Base-by-base conservation (phyloP, 2,113 vertebrate species). In the Triplophysa dalaica region DNA sequence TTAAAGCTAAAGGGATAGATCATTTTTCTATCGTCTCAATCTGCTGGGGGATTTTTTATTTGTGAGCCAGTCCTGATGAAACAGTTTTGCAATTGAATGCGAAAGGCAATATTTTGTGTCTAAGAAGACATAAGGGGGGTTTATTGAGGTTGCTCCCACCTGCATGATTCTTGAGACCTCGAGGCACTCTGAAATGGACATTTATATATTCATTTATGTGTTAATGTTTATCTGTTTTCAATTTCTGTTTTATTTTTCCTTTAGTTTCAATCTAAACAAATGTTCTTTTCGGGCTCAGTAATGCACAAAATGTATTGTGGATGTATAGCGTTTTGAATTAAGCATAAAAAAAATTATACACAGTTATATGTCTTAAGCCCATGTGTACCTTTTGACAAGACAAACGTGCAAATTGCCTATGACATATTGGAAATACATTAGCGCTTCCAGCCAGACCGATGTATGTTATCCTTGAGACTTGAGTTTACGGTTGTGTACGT, bases 51-150 rank as follows among this genome's bases (percentile, higher is more conserved):
- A 26, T 80, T 26, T 58, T 17, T 72, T 29, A 14, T 41, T 73
- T 45, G 17, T 64, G 29, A 63, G 26, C n/a, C 11, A 24, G 26
- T 38, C 38, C 7, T 73, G 26, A 65, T 73, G 3, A 54, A 65
- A 41, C 43, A 17, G 33, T 66, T 43, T 24, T 74, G 64, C 45
- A 80, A 52, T 58, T 52, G 68, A 1, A 43, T 66, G 48, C 58
- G 45, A 58, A 65, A 56, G 22, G 29, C 41, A 50, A 75, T 80
- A 6, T 38, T 58, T 58, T 66, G 56, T 21, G 58, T n/a, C 60
- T 21, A 66, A 73, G 8, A 52, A 38, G 54, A 60, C 52, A 73
- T 11, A 22, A 56, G 21, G 70, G 26, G 50, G 58, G 50, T 11
- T 41, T 29, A 19, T 60, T 22, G 41, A 61, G 33, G 33, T 74